Conservation (phyloP, 2,888 invertebrate genomes). For the Temnothorax unifasciatus region DNA sequence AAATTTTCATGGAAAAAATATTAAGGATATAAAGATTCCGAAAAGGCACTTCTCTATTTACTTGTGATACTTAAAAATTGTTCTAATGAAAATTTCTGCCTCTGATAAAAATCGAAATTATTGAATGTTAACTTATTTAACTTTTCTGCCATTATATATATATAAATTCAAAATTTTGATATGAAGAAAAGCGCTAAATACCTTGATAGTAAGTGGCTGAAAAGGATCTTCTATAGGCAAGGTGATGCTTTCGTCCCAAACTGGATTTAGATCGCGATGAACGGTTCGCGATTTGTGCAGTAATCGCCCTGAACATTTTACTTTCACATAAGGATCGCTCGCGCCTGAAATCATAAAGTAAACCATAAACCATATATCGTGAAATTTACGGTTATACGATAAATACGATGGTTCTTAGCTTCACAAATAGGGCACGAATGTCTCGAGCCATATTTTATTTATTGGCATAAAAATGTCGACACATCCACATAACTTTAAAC, state of each 20-base stretch:
- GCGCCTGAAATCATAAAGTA: slow-evolving; percentile 89
- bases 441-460: background rate
- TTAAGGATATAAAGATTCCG: too few relatives aligned
- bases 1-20: too few relatives aligned
- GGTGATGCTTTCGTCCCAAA: slow-evolving; percentile 99
- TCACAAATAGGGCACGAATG: background rate
- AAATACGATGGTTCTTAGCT: background rate
- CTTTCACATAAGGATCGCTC: slow-evolving; percentile 99
- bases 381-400: background rate
- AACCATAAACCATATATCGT: background rate
- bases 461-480: background rate
- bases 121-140: background rate
- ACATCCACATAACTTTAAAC: background rate
- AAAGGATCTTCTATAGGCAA: slow-evolving; percentile 97
- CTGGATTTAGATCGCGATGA: slow-evolving; percentile 97
- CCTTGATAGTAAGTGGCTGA: slow-evolving; percentile 94
- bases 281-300: slow-evolving; percentile 98
- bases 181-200: slow-evolving; percentile 79
- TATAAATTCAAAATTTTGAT: background rate
- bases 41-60: too few relatives aligned
- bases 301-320: slow-evolving; percentile 94
- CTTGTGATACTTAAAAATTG: too few relatives aligned
- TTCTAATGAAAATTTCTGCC: background rate
- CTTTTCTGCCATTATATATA: background rate
- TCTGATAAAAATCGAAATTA: background rate